Base-by-base conservation (phyloP, 1,140 invertebrate genomes). In the Danaus melanippus region DNA sequence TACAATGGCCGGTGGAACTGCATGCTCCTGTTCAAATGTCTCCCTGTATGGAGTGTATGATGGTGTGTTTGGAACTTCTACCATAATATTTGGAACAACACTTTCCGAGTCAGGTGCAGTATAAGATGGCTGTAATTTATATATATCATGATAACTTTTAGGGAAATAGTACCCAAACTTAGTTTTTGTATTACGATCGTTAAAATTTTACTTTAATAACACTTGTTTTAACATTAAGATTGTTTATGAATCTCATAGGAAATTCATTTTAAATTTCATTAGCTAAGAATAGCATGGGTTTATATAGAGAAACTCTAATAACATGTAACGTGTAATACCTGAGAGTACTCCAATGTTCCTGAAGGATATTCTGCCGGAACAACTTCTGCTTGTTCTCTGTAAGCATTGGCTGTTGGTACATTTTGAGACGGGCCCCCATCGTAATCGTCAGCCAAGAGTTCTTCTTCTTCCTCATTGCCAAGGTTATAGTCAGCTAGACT, bases 391-490 rank as follows among this genome's bases (percentile, higher is more conserved):
- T 60, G 53, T 11, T 74, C 76, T 45, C 58, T 61, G 42, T 74
- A 77, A 2, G 50, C 50, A 0, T 70, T 50, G 0, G 76, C 74
- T 9, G 66, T 67, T 0, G 83, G 83, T 0, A 86, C 81, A 70
- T 83, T 86, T 55, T 86, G 83, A 9, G 79, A 68, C 3, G 59
- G 59, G 6, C 69, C 69, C 53, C 60, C 70, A 12, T 86, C 83
- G 50, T 82, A 86, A 57, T 86, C 83, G 50, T 86, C 83, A 44
- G 83, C 83, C 21, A 86, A 53, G 4, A 86, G 73, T 42, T 84
- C 75, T 17, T 86, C 83, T 41, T 86, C 83, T 47, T 86, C 83
- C n/a, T 86, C 83, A 69, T 86, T 86, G 10, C 83, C 83, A 44
- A 84, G 71, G 51, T 84, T 86, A 45, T 84, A 86, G 62, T 86